Base-by-base conservation (phyloP, 2,797 vertebrate genomes). In the Melopsittacus undulatus region DNA sequence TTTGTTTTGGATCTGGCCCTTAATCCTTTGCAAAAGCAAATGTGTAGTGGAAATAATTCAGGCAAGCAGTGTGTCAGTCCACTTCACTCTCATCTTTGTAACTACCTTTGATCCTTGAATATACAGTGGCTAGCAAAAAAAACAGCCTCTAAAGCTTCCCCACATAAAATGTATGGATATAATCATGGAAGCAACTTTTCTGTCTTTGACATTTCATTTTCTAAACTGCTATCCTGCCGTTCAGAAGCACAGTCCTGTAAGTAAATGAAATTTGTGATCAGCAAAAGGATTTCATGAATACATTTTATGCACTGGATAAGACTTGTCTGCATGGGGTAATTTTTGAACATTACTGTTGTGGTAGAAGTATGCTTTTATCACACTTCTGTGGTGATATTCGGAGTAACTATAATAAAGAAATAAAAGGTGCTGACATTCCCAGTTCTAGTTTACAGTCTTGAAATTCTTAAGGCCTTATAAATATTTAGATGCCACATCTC, bases 51-150 rank as follows among this genome's bases (percentile, higher is more conserved):
- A 91, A 95, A 59, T 91, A 90, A 88, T 75, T 92, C 52, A 69
- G 66, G 49, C 61, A 64, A 85, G 42, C 13, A 17, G n/a, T 70
- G 19, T 57, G 61, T 90, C 38, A 32, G 46, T 74, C 51, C 29
- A 29, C n/a, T 67, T 84, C 42, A 56, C 27, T 69, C 19, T 68
- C 61, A 52, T 69, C 30, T 61, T 88, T 68, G 43, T 76, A 89
- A 68, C 42, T 87, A 29, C 49, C 42, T 89, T 94, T 94, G 90
- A 83, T 95, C 57, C 79, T 75, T 73, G 40, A n/a, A 51, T 63
- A 76, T 76, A 69, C 57, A 91, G 52, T 1, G 5, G 13, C 40
- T 54, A 79, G 20, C 23, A 66, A 66, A 32, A 83, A 91, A 76
- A 4, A 81, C 48, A 69, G 67, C 13, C 30, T 94, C 27, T 64